Evolutionary conservation across 1,140 invertebrate species (phyloP).

Genomic region (Yoshiicerus persimilis): DNA sequence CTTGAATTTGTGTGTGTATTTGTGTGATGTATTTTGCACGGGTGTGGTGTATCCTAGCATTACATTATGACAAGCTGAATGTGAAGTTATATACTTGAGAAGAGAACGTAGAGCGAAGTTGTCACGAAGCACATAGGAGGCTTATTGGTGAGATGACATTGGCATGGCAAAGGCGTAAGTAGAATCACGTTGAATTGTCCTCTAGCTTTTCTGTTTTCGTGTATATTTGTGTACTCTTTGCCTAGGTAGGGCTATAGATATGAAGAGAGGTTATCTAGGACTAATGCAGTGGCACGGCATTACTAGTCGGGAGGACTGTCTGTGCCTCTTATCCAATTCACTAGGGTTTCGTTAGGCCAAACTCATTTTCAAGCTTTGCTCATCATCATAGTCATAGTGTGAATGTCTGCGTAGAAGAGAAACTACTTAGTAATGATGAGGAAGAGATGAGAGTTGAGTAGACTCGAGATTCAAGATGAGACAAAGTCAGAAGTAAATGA

Average conservation of each 20-base stretch:
- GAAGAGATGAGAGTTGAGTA: constrained; percentile 12
- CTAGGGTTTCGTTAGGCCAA: constrained; percentile 5
- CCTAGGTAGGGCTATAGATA: neutral
- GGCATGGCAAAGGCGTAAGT: neutral
- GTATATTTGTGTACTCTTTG: too few species aligned
- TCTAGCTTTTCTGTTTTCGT: neutral
- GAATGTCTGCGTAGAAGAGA: neutral
- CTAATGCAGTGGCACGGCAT: neutral
- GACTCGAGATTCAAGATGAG: neutral
- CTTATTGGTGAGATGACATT: neutral
- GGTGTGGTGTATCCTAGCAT: too few species aligned
- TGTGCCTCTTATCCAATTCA: neutral
- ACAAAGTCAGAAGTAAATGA: constrained; percentile 10
- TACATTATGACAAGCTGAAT: neutral
- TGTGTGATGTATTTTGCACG: neutral
- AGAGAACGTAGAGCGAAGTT: neutral
- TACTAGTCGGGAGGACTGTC: neutral
- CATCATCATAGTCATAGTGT: constrained; percentile 11
- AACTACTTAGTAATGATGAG: constrained; percentile 20
- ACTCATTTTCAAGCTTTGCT: constrained; percentile 5
- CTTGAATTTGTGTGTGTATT: neutral
- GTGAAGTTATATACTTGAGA: neutral
- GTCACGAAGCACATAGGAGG: neutral
- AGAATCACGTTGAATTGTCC: neutral
- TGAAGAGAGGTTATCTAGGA: neutral